Conservation (phyloP, 2,888 invertebrate genomes). For the Dicycla oo region DNA sequence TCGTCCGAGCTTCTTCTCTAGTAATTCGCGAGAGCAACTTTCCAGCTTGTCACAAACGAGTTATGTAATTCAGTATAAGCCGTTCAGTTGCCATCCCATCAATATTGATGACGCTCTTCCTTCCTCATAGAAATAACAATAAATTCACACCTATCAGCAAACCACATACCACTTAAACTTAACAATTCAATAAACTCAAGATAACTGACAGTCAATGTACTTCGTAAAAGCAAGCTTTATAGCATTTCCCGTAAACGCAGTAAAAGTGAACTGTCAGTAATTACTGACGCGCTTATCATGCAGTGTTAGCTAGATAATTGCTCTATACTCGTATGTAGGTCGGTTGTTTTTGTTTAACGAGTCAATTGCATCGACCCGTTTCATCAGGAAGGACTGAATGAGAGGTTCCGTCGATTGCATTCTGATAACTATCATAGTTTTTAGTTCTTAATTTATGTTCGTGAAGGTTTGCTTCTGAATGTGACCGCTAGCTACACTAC, state of each 20-base stretch:
- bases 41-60: neutral
- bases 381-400: constrained; percentile 36
- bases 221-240: constrained; percentile 33
- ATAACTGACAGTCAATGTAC: constrained; percentile 43
- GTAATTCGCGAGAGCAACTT: neutral
- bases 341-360: constrained; percentile 56
- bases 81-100: neutral
- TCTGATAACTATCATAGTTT: constrained; percentile 13
- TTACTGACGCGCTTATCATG: constrained; percentile 50
- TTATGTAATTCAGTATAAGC: neutral
- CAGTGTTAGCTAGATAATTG: constrained; percentile 43
- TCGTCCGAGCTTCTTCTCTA: neutral
- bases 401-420: constrained; percentile 29
- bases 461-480: neutral
- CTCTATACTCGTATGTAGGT: constrained; percentile 47
- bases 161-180: constrained; percentile 27
- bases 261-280: constrained; percentile 45
- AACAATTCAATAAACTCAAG: constrained; percentile 44
- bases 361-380: constrained; percentile 53
- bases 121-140: constrained; percentile 11
- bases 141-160: constrained; percentile 25
- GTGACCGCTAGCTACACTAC: neutral
- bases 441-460: neutral
- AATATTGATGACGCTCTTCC: neutral
- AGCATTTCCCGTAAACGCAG: constrained; percentile 33